Percentiles rank a stretch among this genome's conserved stretches.
phyloP scores from a whole-genome alignment of 2,888 invertebrate genomes.

The Acheta domesticus region DNA sequence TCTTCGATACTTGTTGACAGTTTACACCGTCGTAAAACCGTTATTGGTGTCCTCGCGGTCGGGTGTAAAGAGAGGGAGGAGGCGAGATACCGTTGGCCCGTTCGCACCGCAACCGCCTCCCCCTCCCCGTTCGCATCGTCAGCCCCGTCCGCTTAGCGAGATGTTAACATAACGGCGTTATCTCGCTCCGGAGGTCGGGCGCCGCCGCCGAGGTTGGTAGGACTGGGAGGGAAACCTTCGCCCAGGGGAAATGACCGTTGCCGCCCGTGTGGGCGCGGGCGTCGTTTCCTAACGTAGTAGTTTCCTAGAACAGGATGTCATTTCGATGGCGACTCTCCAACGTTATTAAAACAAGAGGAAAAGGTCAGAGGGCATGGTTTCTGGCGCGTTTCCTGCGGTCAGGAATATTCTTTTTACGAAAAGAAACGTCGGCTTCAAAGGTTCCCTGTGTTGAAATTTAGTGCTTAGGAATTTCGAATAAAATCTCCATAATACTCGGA shows the following conservation, averaged over 20 bases:
- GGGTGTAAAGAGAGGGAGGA: background rate
- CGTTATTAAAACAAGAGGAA: no score
- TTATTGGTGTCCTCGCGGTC: background rate
- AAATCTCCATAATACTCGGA: no score
- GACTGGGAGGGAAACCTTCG: background rate
- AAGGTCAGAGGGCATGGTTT: no score
- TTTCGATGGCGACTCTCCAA: no score
- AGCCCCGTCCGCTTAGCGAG: background rate
- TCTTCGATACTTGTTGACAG: background rate
- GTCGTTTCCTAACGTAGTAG: background rate
- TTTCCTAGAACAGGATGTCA: background rate
- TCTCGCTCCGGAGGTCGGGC: background rate
- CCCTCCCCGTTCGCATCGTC: background rate
- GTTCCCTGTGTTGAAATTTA: no score
- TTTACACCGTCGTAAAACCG: constrained; percentile 4
- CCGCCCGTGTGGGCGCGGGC: background rate
- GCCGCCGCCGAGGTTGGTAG: background rate
- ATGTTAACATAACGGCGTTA: background rate
- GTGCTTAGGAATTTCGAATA: no score
- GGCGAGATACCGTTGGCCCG: no score
- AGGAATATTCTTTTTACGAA: no score
- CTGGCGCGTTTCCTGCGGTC: no score
- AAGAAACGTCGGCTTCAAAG: no score
- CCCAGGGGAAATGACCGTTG: background rate
- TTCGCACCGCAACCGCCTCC: no score